Percentiles rank a stretch among this genome's conserved stretches.
Evolutionary conservation across 2,797 vertebrate genomes (phyloP).

Genomic region (Apogon talboti): DNA sequence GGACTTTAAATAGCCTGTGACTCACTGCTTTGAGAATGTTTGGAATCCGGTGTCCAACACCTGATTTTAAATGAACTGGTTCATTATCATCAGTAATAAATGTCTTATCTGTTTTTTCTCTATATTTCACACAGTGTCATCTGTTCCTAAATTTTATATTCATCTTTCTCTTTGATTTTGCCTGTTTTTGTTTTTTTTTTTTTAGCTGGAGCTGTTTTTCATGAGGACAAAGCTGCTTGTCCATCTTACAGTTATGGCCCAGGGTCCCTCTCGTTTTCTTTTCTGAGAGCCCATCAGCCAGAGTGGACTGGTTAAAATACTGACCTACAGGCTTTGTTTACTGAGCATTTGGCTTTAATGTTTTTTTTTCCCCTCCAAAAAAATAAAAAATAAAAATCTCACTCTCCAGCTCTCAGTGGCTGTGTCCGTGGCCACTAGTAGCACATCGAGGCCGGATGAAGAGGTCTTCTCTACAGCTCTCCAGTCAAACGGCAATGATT

Average conservation of each 20-base stretch:
- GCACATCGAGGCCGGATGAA: slow-evolving; percentile 51
- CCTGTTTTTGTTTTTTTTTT: no score
- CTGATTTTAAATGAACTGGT: neutral
- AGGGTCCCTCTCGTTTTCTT: slow-evolving; percentile 48
- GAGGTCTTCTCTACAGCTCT: slow-evolving; percentile 61
- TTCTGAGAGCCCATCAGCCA: slow-evolving; percentile 55
- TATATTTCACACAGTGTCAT: no score
- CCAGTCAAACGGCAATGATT: slow-evolving; percentile 66
- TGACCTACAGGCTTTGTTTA: slow-evolving; percentile 42
- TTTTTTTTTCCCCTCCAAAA: neutral
- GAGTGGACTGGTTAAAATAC: slow-evolving; percentile 40
- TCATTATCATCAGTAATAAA: neutral
- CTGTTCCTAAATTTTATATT: no score
- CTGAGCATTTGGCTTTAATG: slow-evolving; percentile 36
- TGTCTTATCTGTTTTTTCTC: no score
- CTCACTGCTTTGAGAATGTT: slow-evolving; percentile 28
- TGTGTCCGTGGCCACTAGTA: slow-evolving; percentile 29
- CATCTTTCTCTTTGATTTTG: no score
- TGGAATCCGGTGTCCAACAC: slow-evolving; percentile 10
- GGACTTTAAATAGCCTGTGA: slow-evolving; percentile 46
- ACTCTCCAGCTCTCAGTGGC: slow-evolving; percentile 29
- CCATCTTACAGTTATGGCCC: slow-evolving; percentile 49
- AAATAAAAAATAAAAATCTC: slow-evolving; percentile 1
- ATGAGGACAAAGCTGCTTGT: no score
- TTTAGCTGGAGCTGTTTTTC: no score